A percentile compares a stretch with the other conserved stretches of the same genome.
Conservation (phyloP, 2,888 invertebrate species). For the Drosophila acutilabella region DNA sequence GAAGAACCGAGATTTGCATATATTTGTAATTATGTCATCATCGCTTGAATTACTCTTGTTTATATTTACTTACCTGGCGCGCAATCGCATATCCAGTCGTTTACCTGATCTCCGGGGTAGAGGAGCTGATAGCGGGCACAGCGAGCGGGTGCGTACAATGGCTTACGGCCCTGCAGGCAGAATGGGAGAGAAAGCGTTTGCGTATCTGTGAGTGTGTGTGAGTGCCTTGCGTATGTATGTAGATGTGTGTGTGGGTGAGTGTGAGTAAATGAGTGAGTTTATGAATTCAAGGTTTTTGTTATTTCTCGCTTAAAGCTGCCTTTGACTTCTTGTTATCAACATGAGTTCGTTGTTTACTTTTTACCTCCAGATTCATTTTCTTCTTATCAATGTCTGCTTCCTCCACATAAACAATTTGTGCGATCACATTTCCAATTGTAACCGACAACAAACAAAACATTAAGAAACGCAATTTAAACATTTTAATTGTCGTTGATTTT, state of each 20-base stretch:
- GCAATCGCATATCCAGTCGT: conserved; percentile 88
- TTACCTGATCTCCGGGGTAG: conserved; percentile 88
- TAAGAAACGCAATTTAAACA: conserved; percentile 42
- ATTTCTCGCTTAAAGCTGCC: conserved; percentile 6
- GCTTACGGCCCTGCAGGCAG: conserved; percentile 84
- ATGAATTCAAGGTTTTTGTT: conserved; percentile 17
- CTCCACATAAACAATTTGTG: conserved; percentile 78
- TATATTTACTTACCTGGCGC: conserved; percentile 72
- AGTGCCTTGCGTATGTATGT: neutral
- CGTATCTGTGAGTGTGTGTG: neutral
- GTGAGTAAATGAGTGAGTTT: neutral
- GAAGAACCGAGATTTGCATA: conserved; percentile 10
- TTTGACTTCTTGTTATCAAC: conserved; percentile 40
- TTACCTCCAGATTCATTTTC: conserved; percentile 80
- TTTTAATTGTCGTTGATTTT: conserved; percentile 13
- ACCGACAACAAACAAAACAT: conserved; percentile 35
- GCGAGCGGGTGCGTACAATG: conserved; percentile 87
- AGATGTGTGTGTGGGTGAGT: too few species aligned
- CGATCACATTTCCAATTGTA: conserved; percentile 38
- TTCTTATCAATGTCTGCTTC: conserved; percentile 70
- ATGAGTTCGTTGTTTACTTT: conserved; percentile 31
- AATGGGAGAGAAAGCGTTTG: conserved; percentile 4
- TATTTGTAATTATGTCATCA: conserved; percentile 63
- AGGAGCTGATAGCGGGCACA: conserved; percentile 88
- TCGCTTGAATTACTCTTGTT: conserved; percentile 29